phyloP scores from a whole-genome alignment of 2,797 vertebrate genomes.

The Sphenodon punctatus region DNA sequence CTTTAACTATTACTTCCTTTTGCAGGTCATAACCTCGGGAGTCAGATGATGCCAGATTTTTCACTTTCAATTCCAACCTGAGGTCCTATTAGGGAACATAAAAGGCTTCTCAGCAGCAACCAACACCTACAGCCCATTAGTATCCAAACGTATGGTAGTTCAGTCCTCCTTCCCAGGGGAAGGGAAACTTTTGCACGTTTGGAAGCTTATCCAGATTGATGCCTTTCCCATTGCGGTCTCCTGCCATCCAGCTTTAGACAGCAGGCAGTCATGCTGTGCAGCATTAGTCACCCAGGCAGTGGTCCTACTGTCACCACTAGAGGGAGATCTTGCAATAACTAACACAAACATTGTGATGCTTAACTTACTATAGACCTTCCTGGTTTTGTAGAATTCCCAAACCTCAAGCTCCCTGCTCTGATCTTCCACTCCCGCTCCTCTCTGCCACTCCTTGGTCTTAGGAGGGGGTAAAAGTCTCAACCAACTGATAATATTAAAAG shows the following conservation, averaged over 20 bases:
- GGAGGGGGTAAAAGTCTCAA: no score
- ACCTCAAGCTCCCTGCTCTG: no score
- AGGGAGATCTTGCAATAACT: no score
- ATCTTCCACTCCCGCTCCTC: no score
- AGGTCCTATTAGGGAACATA: slow-evolving; percentile 75
- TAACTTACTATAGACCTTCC: no score
- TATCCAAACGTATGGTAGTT: background rate
- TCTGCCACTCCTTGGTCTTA: background rate
- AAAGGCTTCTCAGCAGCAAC: background rate
- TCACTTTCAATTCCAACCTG: slow-evolving; percentile 87
- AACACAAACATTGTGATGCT: no score
- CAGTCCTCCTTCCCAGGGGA: background rate
- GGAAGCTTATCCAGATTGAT: background rate
- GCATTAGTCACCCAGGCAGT: background rate
- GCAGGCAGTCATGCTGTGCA: background rate
- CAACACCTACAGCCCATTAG: background rate
- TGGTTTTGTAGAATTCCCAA: no score
- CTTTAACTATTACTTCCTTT: slow-evolving; percentile 85
- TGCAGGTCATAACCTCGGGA: slow-evolving; percentile 86
- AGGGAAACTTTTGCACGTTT: background rate
- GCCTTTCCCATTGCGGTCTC: background rate
- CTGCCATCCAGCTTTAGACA: background rate
- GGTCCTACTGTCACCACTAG: background rate
- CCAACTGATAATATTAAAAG: background rate
- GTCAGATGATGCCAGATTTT: slow-evolving; percentile 87